Evolutionary conservation across 1,140 invertebrate species (phyloP), one percentile per base, ranked within the genome.

Genomic region (Drosophila guanche): DNA sequence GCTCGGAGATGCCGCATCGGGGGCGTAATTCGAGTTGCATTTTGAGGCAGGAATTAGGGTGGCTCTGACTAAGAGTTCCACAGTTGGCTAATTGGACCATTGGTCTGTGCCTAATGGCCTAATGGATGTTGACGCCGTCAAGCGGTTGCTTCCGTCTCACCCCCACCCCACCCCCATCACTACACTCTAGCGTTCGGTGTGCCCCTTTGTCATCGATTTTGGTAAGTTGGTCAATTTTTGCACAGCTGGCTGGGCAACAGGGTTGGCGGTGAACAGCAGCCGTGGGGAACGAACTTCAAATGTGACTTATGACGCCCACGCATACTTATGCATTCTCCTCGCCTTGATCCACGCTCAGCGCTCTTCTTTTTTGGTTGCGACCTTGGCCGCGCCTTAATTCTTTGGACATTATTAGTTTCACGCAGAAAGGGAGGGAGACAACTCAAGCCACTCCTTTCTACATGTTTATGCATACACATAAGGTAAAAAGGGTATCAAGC

Each of bases 211-310:
- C 42, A 47, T 27, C 37, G 57, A 70, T 77, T 83, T 81, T 80
- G 77, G 72, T 81, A 73, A 81, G 62, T 84, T 84, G 80, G 62
- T 73, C 76, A 76, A 84, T 77, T 86, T 86, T 70, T 48, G 73
- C 69, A 74, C 69, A 74, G 70, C 59, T 74, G 70, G 52, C 59
- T 48, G n/a, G 16, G 25, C 58, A 27, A 27, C 20, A 54, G 43
- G 25, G 47, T 20, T 22, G 33, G 63, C 42, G 68, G 59, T 14
- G 41, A 23, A 12, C 3, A 29, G 23, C 46, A 51, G 55, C 47
- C 16, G 29, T 29, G 67, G 29, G 29, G 29, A 60, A 48, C 22
- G 20, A 29, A 33, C 6, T 33, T 47, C 14, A 68, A 41, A 56
- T 42, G 46, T 4, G 42, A 73, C 43, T 72, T 77, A 66, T 54